Conservation (phyloP, 2,888 invertebrate species). For the Ischnura elegans region DNA sequence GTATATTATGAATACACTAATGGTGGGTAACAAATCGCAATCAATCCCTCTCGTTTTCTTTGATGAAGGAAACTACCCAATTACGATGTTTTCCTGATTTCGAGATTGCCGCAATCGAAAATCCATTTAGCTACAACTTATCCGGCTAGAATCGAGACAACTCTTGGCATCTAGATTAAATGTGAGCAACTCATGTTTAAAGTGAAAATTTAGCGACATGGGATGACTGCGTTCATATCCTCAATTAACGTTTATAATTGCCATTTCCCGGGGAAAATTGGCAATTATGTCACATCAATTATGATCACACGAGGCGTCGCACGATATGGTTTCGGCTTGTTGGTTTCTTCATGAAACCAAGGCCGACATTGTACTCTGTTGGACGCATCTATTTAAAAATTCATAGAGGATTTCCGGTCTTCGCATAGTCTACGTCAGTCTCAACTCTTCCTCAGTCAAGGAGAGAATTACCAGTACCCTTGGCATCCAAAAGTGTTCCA, state of each 20-base stretch:
- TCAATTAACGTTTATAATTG: not conserved
- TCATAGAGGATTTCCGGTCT: slow-evolving; percentile 35
- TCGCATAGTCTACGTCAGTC: not conserved
- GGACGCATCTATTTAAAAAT: not conserved
- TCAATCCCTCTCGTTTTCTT: no score
- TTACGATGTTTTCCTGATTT: no score
- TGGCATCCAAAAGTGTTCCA: slow-evolving; percentile 9
- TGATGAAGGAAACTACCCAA: no score
- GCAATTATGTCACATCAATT: not conserved
- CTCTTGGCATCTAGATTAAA: no score
- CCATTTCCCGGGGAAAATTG: not conserved
- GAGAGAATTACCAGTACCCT: slow-evolving; percentile 6
- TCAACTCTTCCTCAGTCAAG: not conserved
- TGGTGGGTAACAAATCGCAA: no score
- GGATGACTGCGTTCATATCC: not conserved
- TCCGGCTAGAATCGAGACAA: no score
- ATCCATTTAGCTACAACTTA: no score
- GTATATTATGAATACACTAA: no score
- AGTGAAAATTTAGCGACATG: no score
- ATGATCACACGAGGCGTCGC: not conserved
- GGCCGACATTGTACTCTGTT: not conserved
- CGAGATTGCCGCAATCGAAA: no score
- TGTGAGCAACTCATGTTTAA: not conserved
- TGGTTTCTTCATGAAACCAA: not conserved
- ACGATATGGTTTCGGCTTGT: not conserved